Evolutionary conservation across 2,113 vertebrate genomes (phyloP), one percentile per base, ranked within the genome.

Genomic region (Lophius piscatorius): DNA sequence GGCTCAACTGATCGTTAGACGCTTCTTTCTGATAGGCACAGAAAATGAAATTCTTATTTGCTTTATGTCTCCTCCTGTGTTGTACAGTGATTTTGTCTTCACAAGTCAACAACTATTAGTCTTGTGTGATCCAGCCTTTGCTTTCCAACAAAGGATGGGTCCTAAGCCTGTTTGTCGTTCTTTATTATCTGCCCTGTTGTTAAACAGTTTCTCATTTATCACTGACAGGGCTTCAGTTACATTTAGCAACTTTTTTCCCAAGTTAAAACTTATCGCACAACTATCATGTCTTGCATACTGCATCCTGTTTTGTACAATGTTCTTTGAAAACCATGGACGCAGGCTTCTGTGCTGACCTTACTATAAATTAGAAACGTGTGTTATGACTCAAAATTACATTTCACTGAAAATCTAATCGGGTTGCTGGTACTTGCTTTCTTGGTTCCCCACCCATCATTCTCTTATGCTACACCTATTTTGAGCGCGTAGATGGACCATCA

Each of bases 341-440:
- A 36, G 29, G 49, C 31, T 48, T 56, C 65, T 66, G 63, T 54
- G 28, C 38, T 76, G 63, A 77, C 69, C 62, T 46, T 28, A 17
- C 26, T 49, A 68, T 57, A 78, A 87, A 87, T 85, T 73, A 80
- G 74, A 88, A 85, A 73, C 86, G 81, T 81, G 83, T 85, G 83
- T 76, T 23, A 38, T 76, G 82, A 81, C 74, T 81, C 61, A 24
- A 79, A 87, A 83, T 82, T 73, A 61, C 74, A 86, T 83, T 83
- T 83, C 45, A 24, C 48, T 60, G 66, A 23, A 80, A 84, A 87
- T 88, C 74, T 28, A 88, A 87, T 84, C 76, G 78, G 69, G 67
- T 72, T 57, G 56, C 60, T 24, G 50, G 67, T 68, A 31, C 51
- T 60, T 56, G 29, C 63, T 60, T 63, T 55, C 45, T 12, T 26